Evolutionary conservation across 2,113 vertebrate species (phyloP), one percentile per base, ranked within the genome.

Genomic region (Rhizomys pruinosus): DNA sequence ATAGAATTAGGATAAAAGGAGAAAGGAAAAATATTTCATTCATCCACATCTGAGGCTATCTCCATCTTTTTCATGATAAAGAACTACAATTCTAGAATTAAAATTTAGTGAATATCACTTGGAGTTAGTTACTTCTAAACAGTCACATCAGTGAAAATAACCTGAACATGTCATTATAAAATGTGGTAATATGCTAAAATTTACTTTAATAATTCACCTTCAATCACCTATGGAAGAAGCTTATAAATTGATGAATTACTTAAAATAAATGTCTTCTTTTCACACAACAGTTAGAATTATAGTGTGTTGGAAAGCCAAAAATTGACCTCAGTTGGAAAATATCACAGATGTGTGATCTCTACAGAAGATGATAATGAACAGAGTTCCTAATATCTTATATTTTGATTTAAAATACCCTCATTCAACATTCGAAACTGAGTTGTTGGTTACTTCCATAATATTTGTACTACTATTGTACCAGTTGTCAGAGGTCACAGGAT

Each of bases 351-450:
- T 29, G 32, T 39, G 15, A 39, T 32, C 3, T 55, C 4, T 4
- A 47, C 32, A 68, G 12, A 76, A 64, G 81, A 63, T 72, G 0
- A 2, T 34, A 64, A n/a, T 22, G 74, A 87, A 55, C 32, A 42
- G 7, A 89, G 72, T 69, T 47, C 64, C 10, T 9, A 68, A 71
- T 19, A 79, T 39, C 1, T 37, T 59, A 29, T 74, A 64, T 55
- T 93, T 91, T 92, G 5, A 74, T 72, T 84, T 87, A 80, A 93
- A 94, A 47, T 22, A 47, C 77, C 55, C 27, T 25, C 3, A n/a
- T 87, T 95, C 39, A 87, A 66, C 20, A 93, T 84, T 89, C 82
- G 25, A 52, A 52, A 52, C 6, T 52, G 47, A 52, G 47, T 52
- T 7, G 47, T 52, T 52, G 6, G 47, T 52, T 52, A 11, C 47